Base-by-base conservation (phyloP, 92 coral and sea anemone species). In the Heteractis magnifica region DNA sequence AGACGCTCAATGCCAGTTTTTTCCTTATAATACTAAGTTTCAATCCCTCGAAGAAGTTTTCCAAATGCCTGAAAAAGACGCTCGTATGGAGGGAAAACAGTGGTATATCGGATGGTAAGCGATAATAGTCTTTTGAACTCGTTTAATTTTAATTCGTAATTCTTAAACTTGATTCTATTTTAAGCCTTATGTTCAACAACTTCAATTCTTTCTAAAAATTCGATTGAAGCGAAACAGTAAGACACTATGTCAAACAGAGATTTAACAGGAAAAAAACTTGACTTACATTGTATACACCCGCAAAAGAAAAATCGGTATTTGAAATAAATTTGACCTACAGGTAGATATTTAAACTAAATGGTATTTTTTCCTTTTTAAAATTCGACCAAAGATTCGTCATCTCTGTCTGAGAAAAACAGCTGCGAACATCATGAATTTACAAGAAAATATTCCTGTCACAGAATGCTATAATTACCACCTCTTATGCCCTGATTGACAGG, bases 101-200 rank as follows among this genome's bases (percentile, higher is more conserved):
- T 96, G 99, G 99, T 96, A 96, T 21, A 94, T 96, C 52, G 99
- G 99, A 23, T 96, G 99, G 99, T 94, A 80, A 90, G 96, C 51
- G 26, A 65, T 20, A 9, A 65, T 20, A 9, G 6, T 51, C 62
- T 26, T 62, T 77, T 64, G 4, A 19, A 75, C 53, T 75, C 58
- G 11, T 50, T 76, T 76, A 49, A 56, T 51, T 73, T 6, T n/a
- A 68, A n/a, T 8, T 68, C 18, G 18, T 16, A 68, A n/a, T 68
- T 10, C 4, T n/a, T 68, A 9, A 9, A 10, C 10, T 8, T n/a
- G 26, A 68, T n/a, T n/a, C 44, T 34, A 34, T 34, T 34, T 34
- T 34, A 34, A 34, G 44, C 44, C 44, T 34, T 34, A 34, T 34
- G 44, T 34, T 34, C 44, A 34, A 34, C 44, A 34, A 34, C 44